Base-by-base conservation (phyloP, 2,113 vertebrate genomes). In the Gnathonemus echidnorhynchus region DNA sequence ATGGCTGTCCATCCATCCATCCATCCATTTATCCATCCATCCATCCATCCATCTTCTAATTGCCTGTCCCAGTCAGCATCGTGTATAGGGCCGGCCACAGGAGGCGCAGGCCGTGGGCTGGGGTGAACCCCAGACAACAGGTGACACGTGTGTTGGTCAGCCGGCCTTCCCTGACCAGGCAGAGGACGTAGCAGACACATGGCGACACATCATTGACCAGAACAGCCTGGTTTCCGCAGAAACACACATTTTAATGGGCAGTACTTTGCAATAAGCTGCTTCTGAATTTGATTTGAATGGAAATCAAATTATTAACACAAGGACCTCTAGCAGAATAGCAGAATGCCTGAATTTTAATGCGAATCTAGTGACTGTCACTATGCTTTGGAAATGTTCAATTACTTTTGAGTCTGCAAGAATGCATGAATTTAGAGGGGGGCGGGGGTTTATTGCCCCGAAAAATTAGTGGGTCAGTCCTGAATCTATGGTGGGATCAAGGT, bases 231-330 rank as follows among this genome's bases (percentile, higher is more conserved):
- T 70, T 70, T 31, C 62, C 0, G 3, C n/a, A 31, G 62, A 70
- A 70, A 31, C 62, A 70, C 62, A 31, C n/a, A 70, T 70, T 70
- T 70, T 70, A 70, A 70, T 70, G 27, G 62, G 62, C 27, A 70
- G 62, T 27, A 70, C 62, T 70, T 70, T 13, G 62, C 62, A 70
- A 31, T 70, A 70, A 70, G 62, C n/a, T 70, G 62, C 27, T 70
- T 70, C 62, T 70, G 62, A 70, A 70, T 70, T 70, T 70, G 62
- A 70, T 70, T 70, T 70, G 62, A 70, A 70, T 70, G n/a, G n/a
- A 70, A 70, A 70, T 70, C 62, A 70, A 70, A 70, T 70, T 70
- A 31, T 70, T 70, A 70, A 31, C 62, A 70, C 62, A 31, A 70
- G 62, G 9, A 70, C 62, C 62, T 27, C 62, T 70, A 70, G 62